phyloP scores from a whole-genome alignment of 1,140 invertebrate genomes.

The Drosophila lini region DNA sequence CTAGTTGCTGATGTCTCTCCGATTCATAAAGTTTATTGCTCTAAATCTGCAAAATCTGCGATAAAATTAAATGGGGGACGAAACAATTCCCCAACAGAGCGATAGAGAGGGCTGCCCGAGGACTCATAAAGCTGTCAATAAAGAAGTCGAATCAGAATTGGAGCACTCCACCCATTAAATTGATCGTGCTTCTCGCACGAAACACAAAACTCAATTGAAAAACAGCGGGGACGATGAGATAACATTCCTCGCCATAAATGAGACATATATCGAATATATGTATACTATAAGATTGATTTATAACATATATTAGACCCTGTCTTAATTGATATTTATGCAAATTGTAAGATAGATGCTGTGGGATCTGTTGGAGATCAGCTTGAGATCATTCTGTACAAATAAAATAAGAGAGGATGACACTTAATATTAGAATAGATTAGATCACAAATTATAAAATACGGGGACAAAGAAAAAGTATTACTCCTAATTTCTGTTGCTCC shows the following conservation, averaged over 20 bases:
- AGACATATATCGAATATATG: background rate
- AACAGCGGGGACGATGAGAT: background rate
- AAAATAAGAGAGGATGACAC: background rate
- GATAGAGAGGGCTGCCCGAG: slow-evolving; percentile 1
- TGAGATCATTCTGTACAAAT: slow-evolving; percentile 2
- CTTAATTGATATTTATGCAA: slow-evolving; percentile 43
- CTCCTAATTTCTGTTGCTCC: no score
- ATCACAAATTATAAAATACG: no score
- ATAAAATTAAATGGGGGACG: slow-evolving; percentile 48
- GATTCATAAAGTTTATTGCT: slow-evolving; percentile 76
- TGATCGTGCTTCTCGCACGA: slow-evolving; percentile 1
- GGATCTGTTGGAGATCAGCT: background rate
- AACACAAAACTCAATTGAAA: slow-evolving; percentile 49
- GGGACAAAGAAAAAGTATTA: no score
- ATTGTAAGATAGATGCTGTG: slow-evolving; percentile 6
- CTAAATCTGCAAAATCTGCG: slow-evolving; percentile 47
- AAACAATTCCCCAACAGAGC: slow-evolving; percentile 7
- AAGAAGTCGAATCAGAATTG: slow-evolving; percentile 11
- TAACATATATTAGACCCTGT: background rate
- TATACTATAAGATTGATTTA: slow-evolving; percentile 15
- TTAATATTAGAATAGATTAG: no score
- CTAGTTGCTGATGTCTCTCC: background rate
- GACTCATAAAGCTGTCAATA: slow-evolving; percentile 25
- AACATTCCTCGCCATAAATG: slow-evolving; percentile 1
- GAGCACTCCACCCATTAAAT: slow-evolving; percentile 15